Evolutionary conservation across 2,797 vertebrate species (phyloP).

Genomic region (Orestias chungarensis): DNA sequence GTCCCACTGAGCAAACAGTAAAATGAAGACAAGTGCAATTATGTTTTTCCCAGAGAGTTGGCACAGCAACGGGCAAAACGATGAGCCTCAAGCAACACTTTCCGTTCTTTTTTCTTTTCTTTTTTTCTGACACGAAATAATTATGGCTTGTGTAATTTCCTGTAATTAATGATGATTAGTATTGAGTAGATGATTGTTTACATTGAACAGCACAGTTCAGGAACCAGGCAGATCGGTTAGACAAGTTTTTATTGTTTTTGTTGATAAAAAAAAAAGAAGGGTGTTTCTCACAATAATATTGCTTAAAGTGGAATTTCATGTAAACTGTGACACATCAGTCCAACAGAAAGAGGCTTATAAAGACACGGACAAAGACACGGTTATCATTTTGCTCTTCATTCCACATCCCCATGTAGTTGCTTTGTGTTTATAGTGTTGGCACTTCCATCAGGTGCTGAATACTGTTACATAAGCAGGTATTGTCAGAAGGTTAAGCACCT

Average conservation of each 20-base stretch:
- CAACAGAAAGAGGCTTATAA: neutral
- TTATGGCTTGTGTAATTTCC: conserved; percentile 25
- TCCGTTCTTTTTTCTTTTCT: too few species aligned
- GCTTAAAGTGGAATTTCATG: neutral
- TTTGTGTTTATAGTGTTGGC: conserved; percentile 5
- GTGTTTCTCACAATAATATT: neutral
- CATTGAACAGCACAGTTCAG: neutral
- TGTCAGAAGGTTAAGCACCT: neutral
- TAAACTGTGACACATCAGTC: neutral
- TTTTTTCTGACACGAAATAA: conserved; percentile 22
- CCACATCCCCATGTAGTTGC: neutral
- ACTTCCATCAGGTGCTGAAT: neutral
- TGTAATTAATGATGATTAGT: conserved; percentile 33
- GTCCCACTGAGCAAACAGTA: neutral
- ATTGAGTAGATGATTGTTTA: conserved; percentile 14
- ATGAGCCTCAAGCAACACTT: conserved; percentile 9
- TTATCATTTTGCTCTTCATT: neutral
- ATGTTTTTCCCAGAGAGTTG: neutral
- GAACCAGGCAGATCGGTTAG: neutral
- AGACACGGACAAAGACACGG: conserved; percentile 2
- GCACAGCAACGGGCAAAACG: neutral
- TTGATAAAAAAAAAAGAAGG: neutral
- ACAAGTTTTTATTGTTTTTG: conserved; percentile 2
- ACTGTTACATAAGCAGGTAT: neutral
- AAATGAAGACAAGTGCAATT: neutral